Evolutionary conservation across 2,113 vertebrate genomes (phyloP).

Genomic region (Merops nubicus): DNA sequence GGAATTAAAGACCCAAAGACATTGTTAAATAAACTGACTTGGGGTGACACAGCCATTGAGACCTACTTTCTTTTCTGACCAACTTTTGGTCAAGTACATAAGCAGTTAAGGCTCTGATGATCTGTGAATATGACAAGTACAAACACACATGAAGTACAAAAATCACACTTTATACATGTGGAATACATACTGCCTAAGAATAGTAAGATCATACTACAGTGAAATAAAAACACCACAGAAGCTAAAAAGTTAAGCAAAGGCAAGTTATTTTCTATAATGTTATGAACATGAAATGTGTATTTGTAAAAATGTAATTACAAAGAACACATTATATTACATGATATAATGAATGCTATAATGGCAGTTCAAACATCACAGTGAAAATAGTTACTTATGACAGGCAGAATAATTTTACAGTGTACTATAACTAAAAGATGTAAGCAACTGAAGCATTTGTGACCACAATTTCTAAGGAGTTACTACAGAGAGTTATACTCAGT

Average conservation of each 20-base stretch:
- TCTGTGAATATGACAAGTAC: not conserved
- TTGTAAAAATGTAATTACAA: conserved; percentile 25
- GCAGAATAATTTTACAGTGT: not conserved
- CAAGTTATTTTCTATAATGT: not conserved
- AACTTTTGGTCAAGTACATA: not conserved
- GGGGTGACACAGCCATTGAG: not conserved
- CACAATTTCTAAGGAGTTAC: not conserved
- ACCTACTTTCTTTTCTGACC: not conserved
- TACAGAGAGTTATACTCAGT: not conserved
- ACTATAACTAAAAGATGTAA: not conserved
- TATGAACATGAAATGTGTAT: not conserved
- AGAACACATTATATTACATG: not conserved
- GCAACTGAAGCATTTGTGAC: not conserved
- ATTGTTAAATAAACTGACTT: not conserved
- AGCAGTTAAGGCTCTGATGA: not conserved
- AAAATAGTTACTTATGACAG: not conserved
- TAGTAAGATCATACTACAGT: not conserved
- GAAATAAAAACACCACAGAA: not conserved
- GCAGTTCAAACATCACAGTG: not conserved
- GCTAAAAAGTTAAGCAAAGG: not conserved
- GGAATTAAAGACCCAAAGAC: not conserved
- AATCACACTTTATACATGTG: not conserved
- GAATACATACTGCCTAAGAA: not conserved
- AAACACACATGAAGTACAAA: not conserved
- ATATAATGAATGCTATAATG: not conserved